These are phyloP conservation scores for Eupeodes corollae DNA, from an alignment of 1,140 invertebrate genomes.

Conservation along the genomic window DNA sequence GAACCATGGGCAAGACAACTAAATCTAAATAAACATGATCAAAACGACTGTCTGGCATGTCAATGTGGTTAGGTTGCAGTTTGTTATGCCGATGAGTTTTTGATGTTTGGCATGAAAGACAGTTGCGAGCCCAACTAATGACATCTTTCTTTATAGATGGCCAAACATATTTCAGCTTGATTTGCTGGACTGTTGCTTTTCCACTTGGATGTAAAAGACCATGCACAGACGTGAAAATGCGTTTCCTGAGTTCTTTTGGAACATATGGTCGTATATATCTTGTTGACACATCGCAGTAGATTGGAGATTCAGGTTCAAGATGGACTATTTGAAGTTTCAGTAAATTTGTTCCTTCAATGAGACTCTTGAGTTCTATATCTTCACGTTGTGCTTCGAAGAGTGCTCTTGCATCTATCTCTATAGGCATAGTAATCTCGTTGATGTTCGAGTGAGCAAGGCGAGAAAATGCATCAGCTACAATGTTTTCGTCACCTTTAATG, in stretches of 20 bases:
- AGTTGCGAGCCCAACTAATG: too few relatives aligned
- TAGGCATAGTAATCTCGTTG: slow-evolving; percentile 2
- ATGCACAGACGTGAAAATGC: neutral
- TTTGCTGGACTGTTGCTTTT: neutral
- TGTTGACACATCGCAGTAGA: neutral
- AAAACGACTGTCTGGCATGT: too few relatives aligned
- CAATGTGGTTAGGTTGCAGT: too few relatives aligned
- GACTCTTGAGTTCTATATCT: neutral
- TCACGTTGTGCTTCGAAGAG: neutral
- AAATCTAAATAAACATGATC: too few relatives aligned
- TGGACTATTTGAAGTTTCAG: neutral
- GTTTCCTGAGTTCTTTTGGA: neutral
- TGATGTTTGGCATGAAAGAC: too few relatives aligned
- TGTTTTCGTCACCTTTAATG: slow-evolving; percentile 17
- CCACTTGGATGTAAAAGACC: neutral
- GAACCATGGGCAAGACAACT: too few relatives aligned
- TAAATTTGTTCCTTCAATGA: neutral
- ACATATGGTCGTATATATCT: neutral
- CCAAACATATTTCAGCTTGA: neutral
- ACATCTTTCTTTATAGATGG: neutral
- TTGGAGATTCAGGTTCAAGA: neutral
- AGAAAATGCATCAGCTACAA: slow-evolving; percentile 18
- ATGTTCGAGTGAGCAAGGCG: slow-evolving; percentile 1
- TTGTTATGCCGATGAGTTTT: too few relatives aligned
- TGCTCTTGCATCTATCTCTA: neutral